Evolutionary conservation across 2,888 invertebrate genomes (phyloP), one percentile per base, ranked within the genome.

Genomic region (Phragmatobia fuliginosa): DNA sequence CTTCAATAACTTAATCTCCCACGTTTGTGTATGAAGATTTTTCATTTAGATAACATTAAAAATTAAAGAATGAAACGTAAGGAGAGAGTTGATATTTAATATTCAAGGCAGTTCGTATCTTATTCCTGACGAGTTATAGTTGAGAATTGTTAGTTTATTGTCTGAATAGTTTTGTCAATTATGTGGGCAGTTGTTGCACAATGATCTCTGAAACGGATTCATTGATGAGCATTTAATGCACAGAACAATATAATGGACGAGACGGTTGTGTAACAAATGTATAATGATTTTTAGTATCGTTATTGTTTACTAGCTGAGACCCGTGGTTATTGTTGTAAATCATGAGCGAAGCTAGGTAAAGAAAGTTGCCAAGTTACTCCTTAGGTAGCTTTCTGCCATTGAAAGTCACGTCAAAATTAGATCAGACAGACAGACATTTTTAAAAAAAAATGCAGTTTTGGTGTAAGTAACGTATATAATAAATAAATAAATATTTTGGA

Each of bases 161-260:
- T 38, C 28, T 25, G 21, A 18, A 61, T 49, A 36, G 62, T 61
- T 59, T 68, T 61, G 72, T 71, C 78, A 80, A 80, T 82, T 80
- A 74, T 71, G 70, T 38, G 71, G 21, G 68, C 70, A 21, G 33
- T 38, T 38, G 66, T 75, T 75, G 72, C 74, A 79, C 79, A 83
- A 77, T 75, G 67, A 75, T 76, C 62, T 67, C 70, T 68, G 70
- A 71, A 71, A 62, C 62, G 66, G 62, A 70, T 70, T 75, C 75
- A 83, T 83, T 83, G 83, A 81, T 68, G 79, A 76, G 63, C 73
- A 76, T 75, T 78, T 67, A 76, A 74, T 75, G 76, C 70, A 73
- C 66, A 78, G 67, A 64, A 74, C 60, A 62, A 67, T 56, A 52
- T 63, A 45, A 62, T 71, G 62, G 25, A 41, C 56, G 68, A 32